Evolutionary conservation across 2,888 invertebrate species (phyloP).

Genomic region (Heliconius hortense): DNA sequence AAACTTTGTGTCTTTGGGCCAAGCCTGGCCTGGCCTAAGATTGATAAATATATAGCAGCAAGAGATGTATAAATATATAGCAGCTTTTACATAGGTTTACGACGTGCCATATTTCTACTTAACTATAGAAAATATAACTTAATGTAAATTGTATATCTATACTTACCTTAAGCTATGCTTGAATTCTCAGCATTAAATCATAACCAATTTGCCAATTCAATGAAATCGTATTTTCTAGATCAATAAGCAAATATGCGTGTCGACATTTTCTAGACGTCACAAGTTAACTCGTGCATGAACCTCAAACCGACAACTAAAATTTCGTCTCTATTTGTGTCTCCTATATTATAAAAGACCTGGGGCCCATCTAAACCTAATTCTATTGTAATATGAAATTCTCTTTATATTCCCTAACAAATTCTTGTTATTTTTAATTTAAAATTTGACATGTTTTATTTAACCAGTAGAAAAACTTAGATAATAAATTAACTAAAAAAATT

Average conservation of each 20-base stretch:
- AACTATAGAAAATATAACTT: no score
- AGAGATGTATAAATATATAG: no score
- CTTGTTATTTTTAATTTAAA: background rate
- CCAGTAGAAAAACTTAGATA: no score
- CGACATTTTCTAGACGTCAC: slow-evolving; percentile 6
- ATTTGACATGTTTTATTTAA: no score
- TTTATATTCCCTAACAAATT: background rate
- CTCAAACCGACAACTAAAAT: slow-evolving; percentile 2
- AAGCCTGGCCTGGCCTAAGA: no score
- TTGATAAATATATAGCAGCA: no score
- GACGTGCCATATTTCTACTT: no score
- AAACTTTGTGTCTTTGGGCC: no score
- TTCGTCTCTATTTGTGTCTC: background rate
- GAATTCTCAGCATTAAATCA: background rate
- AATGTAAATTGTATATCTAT: no score
- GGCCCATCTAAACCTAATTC: background rate
- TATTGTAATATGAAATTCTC: background rate
- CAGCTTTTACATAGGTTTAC: no score
- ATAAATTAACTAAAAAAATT: no score
- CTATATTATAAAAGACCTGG: background rate
- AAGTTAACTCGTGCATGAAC: slow-evolving; percentile 6
- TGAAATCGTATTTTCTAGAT: background rate
- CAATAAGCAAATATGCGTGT: background rate
- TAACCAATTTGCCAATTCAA: slow-evolving; percentile 8
- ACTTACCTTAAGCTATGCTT: background rate